phyloP scores from a whole-genome alignment of 2,797 vertebrate genomes.

The Mus spretus region DNA sequence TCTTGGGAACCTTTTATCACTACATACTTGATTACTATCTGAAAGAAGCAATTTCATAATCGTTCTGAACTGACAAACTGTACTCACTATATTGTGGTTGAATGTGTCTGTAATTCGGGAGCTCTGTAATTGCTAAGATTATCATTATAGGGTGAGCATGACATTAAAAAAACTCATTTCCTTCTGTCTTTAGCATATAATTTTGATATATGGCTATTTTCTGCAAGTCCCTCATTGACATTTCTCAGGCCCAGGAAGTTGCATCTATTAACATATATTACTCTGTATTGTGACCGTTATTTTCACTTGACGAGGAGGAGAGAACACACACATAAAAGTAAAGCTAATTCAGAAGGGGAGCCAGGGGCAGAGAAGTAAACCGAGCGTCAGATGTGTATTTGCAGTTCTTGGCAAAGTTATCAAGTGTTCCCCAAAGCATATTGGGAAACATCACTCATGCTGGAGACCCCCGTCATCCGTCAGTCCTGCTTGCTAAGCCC shows the following conservation, averaged over 20 bases:
- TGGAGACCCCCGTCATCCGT: slow-evolving; percentile 24
- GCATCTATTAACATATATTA: slow-evolving; percentile 75
- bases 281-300: slow-evolving; percentile 68
- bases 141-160: slow-evolving; percentile 53
- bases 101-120: slow-evolving; percentile 27
- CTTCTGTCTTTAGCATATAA: slow-evolving; percentile 70
- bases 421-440: slow-evolving; percentile 72
- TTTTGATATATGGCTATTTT: slow-evolving; percentile 65
- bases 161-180: slow-evolving; percentile 78
- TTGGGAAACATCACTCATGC: slow-evolving; percentile 76
- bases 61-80: slow-evolving; percentile 66
- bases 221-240: slow-evolving; percentile 28
- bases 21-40: slow-evolving; percentile 54
- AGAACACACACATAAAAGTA: slow-evolving; percentile 69
- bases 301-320: slow-evolving; percentile 22
- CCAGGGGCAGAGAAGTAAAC: slow-evolving; percentile 71
- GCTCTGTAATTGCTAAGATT: slow-evolving; percentile 72
- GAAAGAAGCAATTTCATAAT: slow-evolving; percentile 69
- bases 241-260: slow-evolving; percentile 59
- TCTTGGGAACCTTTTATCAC: slow-evolving; percentile 1
- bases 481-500: not conserved
- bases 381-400: slow-evolving; percentile 49
- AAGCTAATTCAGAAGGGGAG: slow-evolving; percentile 72
- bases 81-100: slow-evolving; percentile 56
- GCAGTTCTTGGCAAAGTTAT: slow-evolving; percentile 63